Percentiles rank a stretch among this genome's conserved stretches.
These are phyloP conservation scores for Chrysolophus pictus DNA, from an alignment of 2,797 vertebrate genomes.

Conservation along the genomic window DNA sequence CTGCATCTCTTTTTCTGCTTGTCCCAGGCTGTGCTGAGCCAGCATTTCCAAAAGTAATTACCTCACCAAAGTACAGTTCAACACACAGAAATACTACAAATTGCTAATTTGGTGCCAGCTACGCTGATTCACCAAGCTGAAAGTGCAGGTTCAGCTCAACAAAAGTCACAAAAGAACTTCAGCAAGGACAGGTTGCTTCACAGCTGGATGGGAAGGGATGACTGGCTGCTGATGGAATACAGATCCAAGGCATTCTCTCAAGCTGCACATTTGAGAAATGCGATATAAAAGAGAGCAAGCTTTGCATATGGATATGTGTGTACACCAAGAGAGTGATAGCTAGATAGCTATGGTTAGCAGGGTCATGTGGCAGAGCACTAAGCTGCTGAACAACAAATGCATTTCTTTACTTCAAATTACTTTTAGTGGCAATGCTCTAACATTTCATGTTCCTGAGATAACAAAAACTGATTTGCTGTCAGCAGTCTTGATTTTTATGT, in stretches of 20 bases:
- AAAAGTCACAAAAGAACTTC: neutral
- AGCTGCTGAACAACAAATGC: neutral
- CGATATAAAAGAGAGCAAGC: neutral
- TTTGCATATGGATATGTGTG: fast-evolving
- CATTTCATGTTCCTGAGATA: neutral
- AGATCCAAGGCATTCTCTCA: neutral
- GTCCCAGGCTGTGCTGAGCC: conserved; percentile 30
- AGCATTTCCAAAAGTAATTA: conserved; percentile 49
- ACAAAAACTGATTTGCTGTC: neutral
- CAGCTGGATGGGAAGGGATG: neutral
- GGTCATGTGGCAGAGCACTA: neutral
- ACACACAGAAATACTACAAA: conserved; percentile 15
- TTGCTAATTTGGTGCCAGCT: neutral
- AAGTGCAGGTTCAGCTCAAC: neutral
- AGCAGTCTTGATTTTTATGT: neutral
- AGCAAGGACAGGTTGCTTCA: no score
- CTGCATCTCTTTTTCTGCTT: conserved; percentile 10
- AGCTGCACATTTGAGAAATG: neutral
- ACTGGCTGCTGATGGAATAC: neutral
- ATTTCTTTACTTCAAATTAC: neutral
- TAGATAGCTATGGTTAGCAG: neutral
- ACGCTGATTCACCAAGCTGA: neutral
- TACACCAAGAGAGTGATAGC: neutral
- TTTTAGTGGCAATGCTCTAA: neutral
- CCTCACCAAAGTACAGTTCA: neutral